These are phyloP conservation scores for Taurulus bubalis DNA, from an alignment of 2,113 vertebrate species.

Conservation along the genomic window DNA sequence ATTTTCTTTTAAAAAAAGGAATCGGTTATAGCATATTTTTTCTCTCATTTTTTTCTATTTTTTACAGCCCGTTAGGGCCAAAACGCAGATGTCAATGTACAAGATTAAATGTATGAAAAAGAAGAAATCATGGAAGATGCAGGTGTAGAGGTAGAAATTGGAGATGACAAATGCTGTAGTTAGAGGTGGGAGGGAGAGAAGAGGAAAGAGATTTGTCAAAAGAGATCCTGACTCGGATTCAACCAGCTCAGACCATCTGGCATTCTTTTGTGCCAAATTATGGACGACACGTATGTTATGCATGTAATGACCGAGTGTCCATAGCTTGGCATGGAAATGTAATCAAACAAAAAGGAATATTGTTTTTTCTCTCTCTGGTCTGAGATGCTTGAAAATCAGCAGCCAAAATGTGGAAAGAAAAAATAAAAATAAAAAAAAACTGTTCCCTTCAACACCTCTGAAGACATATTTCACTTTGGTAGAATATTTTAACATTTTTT, in stretches of 20 bases:
- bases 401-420: slow-evolving; percentile 11
- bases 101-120: slow-evolving; percentile 38
- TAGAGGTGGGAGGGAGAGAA: slow-evolving; percentile 25
- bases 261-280: not conserved
- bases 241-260: slow-evolving; percentile 31
- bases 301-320: not conserved
- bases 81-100: slow-evolving; percentile 28
- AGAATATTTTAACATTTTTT: slow-evolving; percentile 53
- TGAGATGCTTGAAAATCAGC: slow-evolving; percentile 44
- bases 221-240: not conserved
- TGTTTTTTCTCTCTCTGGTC: not conserved
- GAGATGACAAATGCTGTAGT: slow-evolving; percentile 43
- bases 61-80: slow-evolving; percentile 13
- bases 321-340: not conserved
- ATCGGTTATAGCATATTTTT: slow-evolving; percentile 43
- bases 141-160: slow-evolving; percentile 70
- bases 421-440: not conserved
- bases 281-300: not conserved
- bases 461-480: slow-evolving; percentile 58
- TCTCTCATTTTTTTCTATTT: not conserved
- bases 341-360: not conserved
- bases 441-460: slow-evolving; percentile 45
- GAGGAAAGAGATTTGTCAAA: not conserved
- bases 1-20: slow-evolving; percentile 35
- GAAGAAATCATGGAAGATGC: slow-evolving; percentile 22